Evolutionary conservation across 2,113 vertebrate genomes (phyloP).

Genomic region (Toxotes jaculatrix): DNA sequence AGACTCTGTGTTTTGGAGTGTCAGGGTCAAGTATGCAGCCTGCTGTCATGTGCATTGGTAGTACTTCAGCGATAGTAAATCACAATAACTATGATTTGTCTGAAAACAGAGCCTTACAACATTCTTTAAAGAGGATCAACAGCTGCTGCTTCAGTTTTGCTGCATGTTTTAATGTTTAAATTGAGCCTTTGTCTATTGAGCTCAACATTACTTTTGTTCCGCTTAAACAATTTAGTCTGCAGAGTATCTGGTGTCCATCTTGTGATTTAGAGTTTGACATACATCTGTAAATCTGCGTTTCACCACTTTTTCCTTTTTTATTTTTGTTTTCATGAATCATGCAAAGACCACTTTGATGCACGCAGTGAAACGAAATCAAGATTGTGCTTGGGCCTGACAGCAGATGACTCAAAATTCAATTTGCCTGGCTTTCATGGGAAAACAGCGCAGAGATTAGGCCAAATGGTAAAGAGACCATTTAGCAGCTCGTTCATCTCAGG

Average conservation of each 20-base stretch:
- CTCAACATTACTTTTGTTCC: slow-evolving; percentile 40
- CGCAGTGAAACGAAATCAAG: slow-evolving; percentile 49
- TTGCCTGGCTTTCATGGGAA: slow-evolving; percentile 57
- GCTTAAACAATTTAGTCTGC: slow-evolving; percentile 39
- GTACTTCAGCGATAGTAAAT: slow-evolving; percentile 48
- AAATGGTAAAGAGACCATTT: slow-evolving; percentile 66
- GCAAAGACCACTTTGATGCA: slow-evolving; percentile 43
- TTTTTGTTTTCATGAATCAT: slow-evolving; percentile 52
- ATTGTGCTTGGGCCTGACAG: slow-evolving; percentile 34
- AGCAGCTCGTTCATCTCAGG: slow-evolving; percentile 52
- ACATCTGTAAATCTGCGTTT: slow-evolving; percentile 50
- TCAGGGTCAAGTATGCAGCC: slow-evolving; percentile 57
- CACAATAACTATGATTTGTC: slow-evolving; percentile 43
- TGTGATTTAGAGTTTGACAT: slow-evolving; percentile 42
- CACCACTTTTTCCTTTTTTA: slow-evolving; percentile 24
- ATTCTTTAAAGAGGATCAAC: slow-evolving; percentile 29
- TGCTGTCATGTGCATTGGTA: slow-evolving; percentile 36
- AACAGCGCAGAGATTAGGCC: slow-evolving; percentile 58
- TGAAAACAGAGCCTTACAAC: slow-evolving; percentile 32
- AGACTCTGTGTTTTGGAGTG: slow-evolving; percentile 40
- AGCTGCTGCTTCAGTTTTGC: slow-evolving; percentile 34
- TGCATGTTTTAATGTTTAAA: slow-evolving; percentile 24
- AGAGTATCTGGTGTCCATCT: slow-evolving; percentile 51
- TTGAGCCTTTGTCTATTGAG: slow-evolving; percentile 24
- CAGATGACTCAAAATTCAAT: slow-evolving; percentile 62